Base-by-base conservation (phyloP, 2,888 invertebrate species). In the Hemaris fuciformis region DNA sequence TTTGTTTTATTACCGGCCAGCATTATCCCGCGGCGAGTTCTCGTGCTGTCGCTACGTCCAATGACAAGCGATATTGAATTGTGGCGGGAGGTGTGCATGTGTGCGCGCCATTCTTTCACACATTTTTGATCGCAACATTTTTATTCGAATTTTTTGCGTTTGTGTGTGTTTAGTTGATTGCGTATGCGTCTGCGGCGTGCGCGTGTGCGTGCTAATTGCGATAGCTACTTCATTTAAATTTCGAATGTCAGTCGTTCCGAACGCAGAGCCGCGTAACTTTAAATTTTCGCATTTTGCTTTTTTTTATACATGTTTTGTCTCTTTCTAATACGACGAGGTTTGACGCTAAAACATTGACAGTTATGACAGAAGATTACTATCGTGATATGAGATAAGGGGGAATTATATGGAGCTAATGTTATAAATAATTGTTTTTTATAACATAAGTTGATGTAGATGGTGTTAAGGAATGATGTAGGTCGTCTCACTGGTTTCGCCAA, bases 171-270 rank as follows among this genome's bases (percentile, higher is more conserved):
- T 82, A 81, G 81, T 78, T 76, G 74, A 68, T 68, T 79, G 75
- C 76, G 71, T 63, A 68, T 63, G 63, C 74, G 70, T 64, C 60
- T 48, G 46, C 42, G 59, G 23, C 34, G 59, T 57, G 56, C 56
- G 45, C 48, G 68, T 64, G 71, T 70, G 66, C 65, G 74, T 74
- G 77, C 91, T 92, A 92, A 92, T 92, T 92, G 90, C 88, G 87
- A 92, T 91, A 89, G 88, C 91, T 90, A 91, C 91, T 92, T 92
- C 89, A 91, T 92, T 91, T 91, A 91, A 91, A 92, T 91, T 91
- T 91, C 89, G 90, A 90, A 89, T 89, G 88, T 87, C 89, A 83
- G 85, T 66, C 76, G 74, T 69, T 74, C 68, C 69, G 62, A 69
- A 74, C 73, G 18, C 53, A 69, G 83, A 84, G 83, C 75, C 67